Base-by-base conservation (phyloP, 2,888 invertebrate species). In the Physocephala rufipes region DNA sequence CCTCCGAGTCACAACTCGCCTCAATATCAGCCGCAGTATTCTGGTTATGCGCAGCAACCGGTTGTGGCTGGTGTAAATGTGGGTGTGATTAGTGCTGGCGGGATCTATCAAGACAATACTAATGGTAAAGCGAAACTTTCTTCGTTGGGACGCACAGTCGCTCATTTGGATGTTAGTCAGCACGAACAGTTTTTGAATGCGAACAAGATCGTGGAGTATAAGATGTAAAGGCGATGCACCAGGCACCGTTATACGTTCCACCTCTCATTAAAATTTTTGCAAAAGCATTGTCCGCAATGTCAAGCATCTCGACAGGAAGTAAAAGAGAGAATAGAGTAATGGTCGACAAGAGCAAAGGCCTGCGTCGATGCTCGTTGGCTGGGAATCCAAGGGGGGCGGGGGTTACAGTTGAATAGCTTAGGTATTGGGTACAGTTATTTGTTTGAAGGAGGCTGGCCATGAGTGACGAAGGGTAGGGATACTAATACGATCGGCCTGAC, bases 171-270 rank as follows among this genome's bases (percentile, higher is more conserved):
- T 76, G 82, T 84, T 45, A 81, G 83, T 70, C 86, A 86, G 79
- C 53, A 53, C 73, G 86, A 86, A 75, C 86, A 86, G 80, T 86
- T 86, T 81, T 81, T 86, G 70, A 86, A 86, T 81, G 84, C 86
- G 75, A 85, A 84, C 76, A 84, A 85, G 80, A 86, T 86, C 74
- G 82, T 86, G 77, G 86, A 86, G 79, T 84, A 86, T 76, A 86
- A 86, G 78, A 86, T 86, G 85, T 86, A 85, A 85, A 84, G 81
- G 79, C 82, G 84, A 81, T 84, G 84, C 81, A 83, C 83, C 82
- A 82, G 83, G 82, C 84, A 84, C 82, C 83, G 83, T 81, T 82
- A 83, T 83, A 83, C 82, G 79, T 83, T 83, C 78, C 82, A 83
- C 79, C 82, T 83, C 83, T 83, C 83, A 81, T 82, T 82, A 81